Percentiles rank a stretch among this genome's conserved stretches.
phyloP scores from a whole-genome alignment of 2,888 invertebrate genomes.

The Philopedon plagiatum region DNA sequence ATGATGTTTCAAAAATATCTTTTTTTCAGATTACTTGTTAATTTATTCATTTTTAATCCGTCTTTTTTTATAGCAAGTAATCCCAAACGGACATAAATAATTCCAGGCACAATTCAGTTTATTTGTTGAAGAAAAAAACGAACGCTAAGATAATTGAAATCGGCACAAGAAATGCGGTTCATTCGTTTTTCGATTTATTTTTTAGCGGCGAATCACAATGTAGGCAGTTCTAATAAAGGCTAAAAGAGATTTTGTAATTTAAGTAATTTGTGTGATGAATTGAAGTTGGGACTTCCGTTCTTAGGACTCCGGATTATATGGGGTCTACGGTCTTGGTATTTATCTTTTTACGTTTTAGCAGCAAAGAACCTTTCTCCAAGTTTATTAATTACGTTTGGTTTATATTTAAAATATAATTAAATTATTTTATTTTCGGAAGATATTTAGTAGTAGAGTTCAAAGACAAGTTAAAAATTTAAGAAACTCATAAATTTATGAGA shows the following conservation, averaged over 20 bases:
- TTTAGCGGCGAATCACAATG: constrained; percentile 37
- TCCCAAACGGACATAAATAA: constrained; percentile 32
- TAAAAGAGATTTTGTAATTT: constrained; percentile 46
- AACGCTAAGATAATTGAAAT: constrained; percentile 48
- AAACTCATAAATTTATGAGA: no score
- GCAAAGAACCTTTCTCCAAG: background rate
- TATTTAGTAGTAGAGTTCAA: no score
- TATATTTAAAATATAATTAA: background rate
- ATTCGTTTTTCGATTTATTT: constrained; percentile 50
- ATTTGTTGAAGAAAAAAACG: constrained; percentile 36
- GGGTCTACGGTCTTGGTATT: background rate
- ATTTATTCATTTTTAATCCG: background rate
- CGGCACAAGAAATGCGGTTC: constrained; percentile 44
- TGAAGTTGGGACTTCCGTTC: constrained; percentile 12
- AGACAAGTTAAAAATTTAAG: no score
- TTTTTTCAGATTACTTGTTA: no score
- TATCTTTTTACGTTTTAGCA: background rate
- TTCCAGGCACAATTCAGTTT: constrained; percentile 36
- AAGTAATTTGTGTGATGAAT: constrained; percentile 40
- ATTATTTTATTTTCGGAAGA: background rate
- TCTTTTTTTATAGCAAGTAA: background rate
- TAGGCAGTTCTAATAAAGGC: constrained; percentile 41
- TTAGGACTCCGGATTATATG: background rate
- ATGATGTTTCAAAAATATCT: no score
- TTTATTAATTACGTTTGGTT: background rate